Conservation (phyloP, 1,140 invertebrate genomes). For the Tetragnatha versicolor region DNA sequence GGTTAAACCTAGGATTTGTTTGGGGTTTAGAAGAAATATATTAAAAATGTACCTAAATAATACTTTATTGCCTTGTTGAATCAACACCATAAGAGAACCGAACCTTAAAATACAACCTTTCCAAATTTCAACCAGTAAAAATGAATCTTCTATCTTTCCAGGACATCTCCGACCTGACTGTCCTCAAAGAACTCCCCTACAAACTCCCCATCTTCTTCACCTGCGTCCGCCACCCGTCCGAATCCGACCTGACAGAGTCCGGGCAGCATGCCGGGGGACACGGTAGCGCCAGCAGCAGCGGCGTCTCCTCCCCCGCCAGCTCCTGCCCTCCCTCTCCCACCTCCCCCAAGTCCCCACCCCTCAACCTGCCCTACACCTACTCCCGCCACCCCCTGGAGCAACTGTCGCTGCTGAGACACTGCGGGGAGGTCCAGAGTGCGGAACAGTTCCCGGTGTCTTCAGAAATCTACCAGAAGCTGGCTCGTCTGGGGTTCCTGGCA, state of each 20-base stretch:
- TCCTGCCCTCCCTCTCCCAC: conserved; percentile 29
- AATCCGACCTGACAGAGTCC: conserved; percentile 47
- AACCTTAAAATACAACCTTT: too few relatives aligned
- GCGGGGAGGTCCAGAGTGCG: conserved; percentile 36
- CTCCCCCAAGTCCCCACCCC: background rate
- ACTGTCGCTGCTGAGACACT: conserved; percentile 31
- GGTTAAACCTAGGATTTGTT: too few relatives aligned
- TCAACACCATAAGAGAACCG: too few relatives aligned
- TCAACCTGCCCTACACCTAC: conserved; percentile 35
- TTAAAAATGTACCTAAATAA: too few relatives aligned
- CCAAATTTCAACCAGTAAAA: too few relatives aligned
- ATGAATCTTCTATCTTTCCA: too few relatives aligned
- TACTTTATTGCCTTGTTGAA: too few relatives aligned
- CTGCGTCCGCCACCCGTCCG: conserved; percentile 15
- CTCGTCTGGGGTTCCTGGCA: conserved; percentile 21
- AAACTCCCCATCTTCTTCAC: conserved; percentile 55
- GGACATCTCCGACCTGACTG: conserved; percentile 70
- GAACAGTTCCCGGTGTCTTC: conserved; percentile 29
- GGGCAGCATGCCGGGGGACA: conserved; percentile 38
- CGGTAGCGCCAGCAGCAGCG: background rate
- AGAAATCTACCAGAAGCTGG: conserved; percentile 11
- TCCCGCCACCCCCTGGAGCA: conserved; percentile 45
- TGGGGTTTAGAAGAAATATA: too few relatives aligned
- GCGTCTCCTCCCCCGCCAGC: conserved; percentile 7
- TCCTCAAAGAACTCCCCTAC: conserved; percentile 64